Evolutionary conservation across 30 jellyfish, hydroid and myxozoan genomes (phyloP), one percentile per base, ranked within the genome.

Genomic region (Pelagia noctiluca): DNA sequence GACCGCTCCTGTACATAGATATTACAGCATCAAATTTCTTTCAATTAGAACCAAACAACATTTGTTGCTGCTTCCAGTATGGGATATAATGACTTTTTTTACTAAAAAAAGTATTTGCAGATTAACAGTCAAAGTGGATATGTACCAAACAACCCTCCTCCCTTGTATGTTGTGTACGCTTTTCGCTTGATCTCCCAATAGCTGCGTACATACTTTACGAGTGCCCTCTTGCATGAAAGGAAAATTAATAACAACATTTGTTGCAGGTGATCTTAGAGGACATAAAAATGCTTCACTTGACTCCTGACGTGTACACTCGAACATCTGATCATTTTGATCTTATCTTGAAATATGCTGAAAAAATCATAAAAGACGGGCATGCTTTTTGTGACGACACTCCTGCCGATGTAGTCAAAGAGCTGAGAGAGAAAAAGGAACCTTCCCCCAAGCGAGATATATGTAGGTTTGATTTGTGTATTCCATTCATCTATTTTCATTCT

Each of bases 371-470:
- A 36, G 92, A 85, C 18, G 96, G 97, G 31, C 80, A 88, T 52
- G 97, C 97, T 33, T 94, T 37, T 79, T 94, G 99, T 76, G 99
- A 94, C 46, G 90, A 89, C 57, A 94, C 99, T 8, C 97, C 97
- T 12, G 67, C 92, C 50, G 99, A 94, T n/a, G 97, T 65, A 26
- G 66, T 94, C 92, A 87, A 81, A 75, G 88, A 89, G 75, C 49
- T 82, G 66, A 82, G 99, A 35, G 96, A 84, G 62, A 85, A 89
- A 42, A 88, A 92, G 61, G 85, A 65, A 49, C 93, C 97, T 49
- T 94, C 99, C 0, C 37, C 84, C 33, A 75, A 83, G 1, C 86
- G 99, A 18, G 89, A 88, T 49, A 82, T 46, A 19, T 62, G 98
- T 92, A 68, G 72, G 95, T 61, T 52, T 34, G 37, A 7, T 1